A percentile compares a stretch with the other conserved stretches of the same genome.
phyloP scores from a whole-genome alignment of 2,797 vertebrate genomes.

The Oryzias sinensis region DNA sequence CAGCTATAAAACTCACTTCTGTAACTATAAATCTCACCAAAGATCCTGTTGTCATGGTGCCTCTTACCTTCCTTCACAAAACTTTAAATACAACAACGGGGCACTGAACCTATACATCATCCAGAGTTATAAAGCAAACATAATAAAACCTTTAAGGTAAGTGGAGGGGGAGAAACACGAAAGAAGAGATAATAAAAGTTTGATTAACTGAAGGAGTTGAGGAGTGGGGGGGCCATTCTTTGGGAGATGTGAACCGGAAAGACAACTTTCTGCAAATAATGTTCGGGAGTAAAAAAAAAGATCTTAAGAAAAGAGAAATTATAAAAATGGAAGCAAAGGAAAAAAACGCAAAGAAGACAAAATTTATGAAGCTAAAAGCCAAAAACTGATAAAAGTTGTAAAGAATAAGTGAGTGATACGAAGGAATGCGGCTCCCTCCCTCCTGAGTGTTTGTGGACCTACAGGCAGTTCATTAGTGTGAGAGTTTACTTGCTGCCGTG shows the following conservation, averaged over 20 bases:
- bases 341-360: too few species aligned
- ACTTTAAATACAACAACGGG: slow-evolving; percentile 32
- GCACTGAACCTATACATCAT: slow-evolving; percentile 29
- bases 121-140: slow-evolving; percentile 34
- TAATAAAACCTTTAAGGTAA: slow-evolving; percentile 24
- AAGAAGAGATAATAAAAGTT: slow-evolving; percentile 30
- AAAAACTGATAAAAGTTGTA: too few species aligned
- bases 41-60: slow-evolving; percentile 26
- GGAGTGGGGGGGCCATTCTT: slow-evolving; percentile 14
- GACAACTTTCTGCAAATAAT: slow-evolving; percentile 15
- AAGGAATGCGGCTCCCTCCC: too few species aligned
- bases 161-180: slow-evolving; percentile 2
- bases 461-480: too few species aligned
- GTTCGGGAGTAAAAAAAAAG: slow-evolving; percentile 1
- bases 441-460: too few species aligned
- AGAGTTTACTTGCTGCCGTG: too few species aligned
- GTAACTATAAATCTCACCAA: slow-evolving; percentile 22
- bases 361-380: too few species aligned
- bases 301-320: slow-evolving; percentile 7
- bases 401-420: too few species aligned
- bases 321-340: slow-evolving; percentile 3
- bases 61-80: slow-evolving; percentile 13
- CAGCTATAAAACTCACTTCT: slow-evolving; percentile 15
- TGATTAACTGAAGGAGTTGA: slow-evolving; percentile 31
- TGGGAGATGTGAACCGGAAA: slow-evolving; percentile 16